Evolutionary conservation across 2,888 invertebrate genomes (phyloP), one percentile per base, ranked within the genome.

Genomic region (Oxyteleia sp.): DNA sequence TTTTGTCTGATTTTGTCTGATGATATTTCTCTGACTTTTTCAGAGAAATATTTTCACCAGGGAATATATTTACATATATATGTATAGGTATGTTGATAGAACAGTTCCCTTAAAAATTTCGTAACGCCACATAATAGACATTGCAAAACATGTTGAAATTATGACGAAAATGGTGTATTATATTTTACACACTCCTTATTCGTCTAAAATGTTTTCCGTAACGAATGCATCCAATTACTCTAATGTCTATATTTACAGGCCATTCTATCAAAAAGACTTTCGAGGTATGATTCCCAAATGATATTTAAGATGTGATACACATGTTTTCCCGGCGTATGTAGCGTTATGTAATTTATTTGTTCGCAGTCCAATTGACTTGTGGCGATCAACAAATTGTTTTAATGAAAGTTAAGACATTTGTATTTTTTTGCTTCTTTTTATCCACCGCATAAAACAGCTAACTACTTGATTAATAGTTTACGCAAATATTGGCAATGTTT

Each of bases 171-270:
- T 43, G 38, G 43, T 59, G 41, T 26, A 41, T 59, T 59, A 59
- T 59, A 26, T 5, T 43, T 23, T 18, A 51, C 15, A 47, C 26
- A 38, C 23, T 66, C 26, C 51, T 23, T 51, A 51, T 66, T 68
- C 43, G 43, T 41, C 41, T 68, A 16, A 43, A 59, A 41, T 59
- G 41, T 43, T 59, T 68, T 29, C 64, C 23, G 49, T 18, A 43
- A 68, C 43, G 41, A 68, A 53, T 16, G 53, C 66, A 41, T 43
- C 41, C 66, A 68, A 68, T 68, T 68, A 68, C 43, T n/a, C 43
- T 51, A 53, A 68, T 68, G 64, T 64, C 64, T 64, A 64, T 64
- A 64, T 64, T 64, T 64, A 64, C 49, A 13, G 8, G 38, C 20
- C 16, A 64, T 49, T 49, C 8, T 51, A 20, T 29, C 35, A 35